Base-by-base conservation (phyloP, 2,888 invertebrate genomes). In the Acleris holmiana region DNA sequence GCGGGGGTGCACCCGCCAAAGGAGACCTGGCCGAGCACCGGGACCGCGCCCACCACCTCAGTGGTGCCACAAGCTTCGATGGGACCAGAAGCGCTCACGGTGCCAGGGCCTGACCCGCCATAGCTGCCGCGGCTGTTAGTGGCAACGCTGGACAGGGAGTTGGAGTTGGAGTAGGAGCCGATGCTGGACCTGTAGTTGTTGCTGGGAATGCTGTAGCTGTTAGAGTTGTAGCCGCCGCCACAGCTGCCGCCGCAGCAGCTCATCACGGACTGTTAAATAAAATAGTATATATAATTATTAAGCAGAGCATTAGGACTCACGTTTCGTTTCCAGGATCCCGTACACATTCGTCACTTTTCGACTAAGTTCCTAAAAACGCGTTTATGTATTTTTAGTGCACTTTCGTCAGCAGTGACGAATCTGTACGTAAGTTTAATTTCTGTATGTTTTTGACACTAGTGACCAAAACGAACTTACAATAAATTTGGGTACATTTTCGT, bases 101-200 rank as follows among this genome's bases (percentile, higher is more conserved):
- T 17, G 6, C 65, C 65, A 48, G 49, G 48, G 49, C 65, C 65
- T 17, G 10, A 7, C 10, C 65, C 65, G 35, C 65, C 64, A 54
- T 60, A 64, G 17, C 60, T 25, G 47, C 46, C 25, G 56, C n/a
- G 5, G 25, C 25, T 18, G 55, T 23, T 17, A n/a, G n/a, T 18
- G 29, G 13, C 18, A 8, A 19, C 18, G 53, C n/a, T n/a, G n/a
- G n/a, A n/a, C n/a, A n/a, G n/a, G n/a, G n/a, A n/a, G n/a, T n/a
- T n/a, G n/a, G n/a, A n/a, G n/a, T 29, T 54, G 21, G 13, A 5
- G 41, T 6, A 0, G 29, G 17, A 8, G 29, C 25, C 8, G n/a
- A 7, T 15, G 40, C 17, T 21, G n/a, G 40, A 10, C 2, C 18
- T 6, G 18, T 35, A 19, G 19, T 10, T 4, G 29, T 17, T 15